phyloP scores from a whole-genome alignment of 2,888 invertebrate genomes.

The Gerris lacustris region DNA sequence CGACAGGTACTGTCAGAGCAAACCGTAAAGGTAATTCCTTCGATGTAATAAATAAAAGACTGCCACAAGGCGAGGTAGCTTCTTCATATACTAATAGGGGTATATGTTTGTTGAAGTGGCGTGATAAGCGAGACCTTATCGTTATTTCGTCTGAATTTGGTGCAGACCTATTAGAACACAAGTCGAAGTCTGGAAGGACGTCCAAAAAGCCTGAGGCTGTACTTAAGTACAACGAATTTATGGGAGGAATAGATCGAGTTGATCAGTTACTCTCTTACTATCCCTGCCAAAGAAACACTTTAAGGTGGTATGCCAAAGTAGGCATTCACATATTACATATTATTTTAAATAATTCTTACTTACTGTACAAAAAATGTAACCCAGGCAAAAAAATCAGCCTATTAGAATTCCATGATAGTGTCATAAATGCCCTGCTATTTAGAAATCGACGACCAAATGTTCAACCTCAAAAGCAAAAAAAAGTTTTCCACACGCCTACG shows the following conservation, averaged over 20 bases:
- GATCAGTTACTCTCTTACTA: slow-evolving; percentile 4
- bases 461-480: background rate
- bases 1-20: slow-evolving; percentile 34
- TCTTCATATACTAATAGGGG: background rate
- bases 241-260: slow-evolving; percentile 2
- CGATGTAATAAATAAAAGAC: slow-evolving; percentile 27
- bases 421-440: background rate
- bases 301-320: background rate
- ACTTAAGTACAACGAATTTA: background rate
- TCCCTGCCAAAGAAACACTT: background rate
- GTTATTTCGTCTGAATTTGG: background rate
- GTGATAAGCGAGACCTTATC: slow-evolving; percentile 7
- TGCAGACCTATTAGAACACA: background rate
- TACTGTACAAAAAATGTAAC: background rate
- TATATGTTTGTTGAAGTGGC: background rate
- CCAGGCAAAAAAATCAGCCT: background rate
- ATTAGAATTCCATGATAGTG: background rate
- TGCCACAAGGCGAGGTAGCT: slow-evolving; percentile 8
- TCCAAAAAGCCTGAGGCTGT: background rate
- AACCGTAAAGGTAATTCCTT: slow-evolving; percentile 27
- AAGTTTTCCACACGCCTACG: background rate
- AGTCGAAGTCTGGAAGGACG: background rate
- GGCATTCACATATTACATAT: background rate
- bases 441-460: background rate
- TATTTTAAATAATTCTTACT: background rate